These are phyloP conservation scores for Caenorhabditis angaria DNA, from an alignment of 2,888 invertebrate genomes.

Conservation along the genomic window DNA sequence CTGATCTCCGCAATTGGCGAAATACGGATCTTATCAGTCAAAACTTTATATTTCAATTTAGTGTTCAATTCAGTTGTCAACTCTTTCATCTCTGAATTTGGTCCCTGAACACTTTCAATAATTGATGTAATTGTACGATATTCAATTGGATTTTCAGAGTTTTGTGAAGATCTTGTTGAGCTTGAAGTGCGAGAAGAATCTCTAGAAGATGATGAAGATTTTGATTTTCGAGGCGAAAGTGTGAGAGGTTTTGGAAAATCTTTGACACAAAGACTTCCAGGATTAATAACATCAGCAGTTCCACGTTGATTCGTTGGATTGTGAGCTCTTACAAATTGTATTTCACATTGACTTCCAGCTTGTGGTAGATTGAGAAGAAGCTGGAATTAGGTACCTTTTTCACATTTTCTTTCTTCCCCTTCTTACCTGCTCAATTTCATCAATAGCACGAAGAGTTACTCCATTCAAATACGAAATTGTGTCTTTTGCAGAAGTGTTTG, in stretches of 20 bases:
- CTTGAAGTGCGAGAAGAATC: neutral
- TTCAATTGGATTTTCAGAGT: conserved; percentile 3
- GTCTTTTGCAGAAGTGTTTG: conserved; percentile 25
- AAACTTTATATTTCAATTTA: conserved; percentile 2
- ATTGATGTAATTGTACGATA: conserved; percentile 11
- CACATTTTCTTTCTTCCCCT: neutral
- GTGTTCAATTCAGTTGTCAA: neutral
- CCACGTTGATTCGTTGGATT: conserved; percentile 13
- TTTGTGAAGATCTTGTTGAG: neutral
- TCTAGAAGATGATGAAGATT: neutral
- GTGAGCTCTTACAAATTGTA: conserved; percentile 12
- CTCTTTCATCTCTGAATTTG: neutral
- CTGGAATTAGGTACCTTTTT: conserved; percentile 2
- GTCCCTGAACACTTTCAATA: conserved; percentile 6
- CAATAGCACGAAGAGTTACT: conserved; percentile 28
- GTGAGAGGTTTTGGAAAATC: conserved; percentile 21
- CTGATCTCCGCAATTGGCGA: conserved; percentile 23
- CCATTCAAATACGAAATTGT: conserved; percentile 31
- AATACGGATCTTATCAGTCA: conserved; percentile 27
- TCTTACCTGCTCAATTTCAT: conserved; percentile 30
- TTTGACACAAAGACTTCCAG: conserved; percentile 25
- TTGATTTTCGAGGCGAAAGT: conserved; percentile 21
- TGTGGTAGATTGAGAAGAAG: conserved; percentile 21
- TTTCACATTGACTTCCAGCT: conserved; percentile 21
- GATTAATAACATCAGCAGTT: conserved; percentile 27